Conservation (phyloP, 2,113 vertebrate genomes). For the Gambusia holbrooki region DNA sequence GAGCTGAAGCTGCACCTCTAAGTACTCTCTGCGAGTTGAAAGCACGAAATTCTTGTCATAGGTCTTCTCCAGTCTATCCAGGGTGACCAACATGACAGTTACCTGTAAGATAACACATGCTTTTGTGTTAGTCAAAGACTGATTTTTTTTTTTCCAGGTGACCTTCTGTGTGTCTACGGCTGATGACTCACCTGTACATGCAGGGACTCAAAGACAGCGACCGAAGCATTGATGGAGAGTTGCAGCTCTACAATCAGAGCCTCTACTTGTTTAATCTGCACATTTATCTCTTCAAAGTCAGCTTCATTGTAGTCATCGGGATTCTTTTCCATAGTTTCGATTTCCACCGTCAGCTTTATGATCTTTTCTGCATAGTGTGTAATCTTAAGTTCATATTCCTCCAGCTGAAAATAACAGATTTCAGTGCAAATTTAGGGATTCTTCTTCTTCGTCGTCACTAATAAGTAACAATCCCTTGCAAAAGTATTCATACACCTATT, state of each 20-base stretch:
- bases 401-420: constrained; percentile 74
- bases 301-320: constrained; percentile 65
- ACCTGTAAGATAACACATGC: constrained; percentile 36
- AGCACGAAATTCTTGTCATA: constrained; percentile 72
- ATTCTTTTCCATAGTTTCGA: constrained; percentile 81
- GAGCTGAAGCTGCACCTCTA: constrained; percentile 70
- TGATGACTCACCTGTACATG: constrained; percentile 62
- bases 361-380: constrained; percentile 81
- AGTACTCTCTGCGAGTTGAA: constrained; percentile 62
- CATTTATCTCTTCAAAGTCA: constrained; percentile 61
- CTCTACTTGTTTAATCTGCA: constrained; percentile 78
- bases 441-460: neutral
- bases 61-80: constrained; percentile 64
- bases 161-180: neutral
- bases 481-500: neutral
- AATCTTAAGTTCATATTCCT: constrained; percentile 78
- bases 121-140: neutral
- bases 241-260: constrained; percentile 74
- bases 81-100: constrained; percentile 45
- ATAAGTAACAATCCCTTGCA: neutral
- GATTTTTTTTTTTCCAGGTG: neutral
- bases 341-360: constrained; percentile 76
- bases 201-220: constrained; percentile 58
- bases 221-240: constrained; percentile 65
- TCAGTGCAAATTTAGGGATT: neutral